Evolutionary conservation across 1,140 invertebrate species (phyloP).

Genomic region (Trypoxylus dichotomus): DNA sequence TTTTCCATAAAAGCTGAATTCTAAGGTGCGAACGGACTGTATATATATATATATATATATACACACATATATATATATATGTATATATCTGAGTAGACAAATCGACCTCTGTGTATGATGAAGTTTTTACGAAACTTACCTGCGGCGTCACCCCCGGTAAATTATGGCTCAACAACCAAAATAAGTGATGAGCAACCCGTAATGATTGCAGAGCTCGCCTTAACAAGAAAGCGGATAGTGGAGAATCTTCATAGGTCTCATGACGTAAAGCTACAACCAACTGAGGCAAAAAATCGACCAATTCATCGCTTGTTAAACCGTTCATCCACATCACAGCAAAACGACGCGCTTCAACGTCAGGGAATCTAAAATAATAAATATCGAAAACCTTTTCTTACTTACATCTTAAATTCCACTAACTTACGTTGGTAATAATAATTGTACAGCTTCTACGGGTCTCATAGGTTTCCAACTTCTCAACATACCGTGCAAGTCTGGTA

Average conservation of each 20-base stretch:
- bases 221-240: constrained; percentile 80
- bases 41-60: too few species aligned
- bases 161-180: constrained; percentile 87
- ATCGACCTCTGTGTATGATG: too few species aligned
- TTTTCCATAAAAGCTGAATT: too few species aligned
- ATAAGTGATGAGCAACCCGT: constrained; percentile 89
- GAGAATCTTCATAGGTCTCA: constrained; percentile 89
- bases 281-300: constrained; percentile 91
- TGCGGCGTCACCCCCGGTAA: constrained; percentile 69
- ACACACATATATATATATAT: too few species aligned
- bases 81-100: too few species aligned
- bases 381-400: constrained; percentile 4
- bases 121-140: not conserved
- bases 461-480: constrained; percentile 80
- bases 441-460: constrained; percentile 84
- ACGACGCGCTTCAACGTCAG: constrained; percentile 84
- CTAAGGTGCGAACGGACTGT: too few species aligned
- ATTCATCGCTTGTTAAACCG: constrained; percentile 79
- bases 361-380: constrained; percentile 68
- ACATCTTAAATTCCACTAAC: constrained; percentile 28
- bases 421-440: constrained; percentile 89
- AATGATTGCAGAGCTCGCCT: constrained; percentile 83
- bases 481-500: constrained; percentile 84
- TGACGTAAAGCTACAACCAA: constrained; percentile 91
- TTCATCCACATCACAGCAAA: constrained; percentile 83